Conservation (phyloP, 2,888 invertebrate species). For the Philereme vetulata region DNA sequence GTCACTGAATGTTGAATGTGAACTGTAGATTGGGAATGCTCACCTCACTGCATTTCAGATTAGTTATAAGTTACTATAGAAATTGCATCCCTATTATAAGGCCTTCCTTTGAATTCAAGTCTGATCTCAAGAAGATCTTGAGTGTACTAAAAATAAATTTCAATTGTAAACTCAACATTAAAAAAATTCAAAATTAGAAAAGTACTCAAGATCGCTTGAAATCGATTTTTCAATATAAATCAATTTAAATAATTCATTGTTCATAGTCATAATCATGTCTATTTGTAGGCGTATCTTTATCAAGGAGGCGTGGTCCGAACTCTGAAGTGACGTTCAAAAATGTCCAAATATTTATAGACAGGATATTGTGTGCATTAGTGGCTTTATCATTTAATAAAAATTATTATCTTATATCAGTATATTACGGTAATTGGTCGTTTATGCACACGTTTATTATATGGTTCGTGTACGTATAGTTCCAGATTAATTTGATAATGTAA, state of each 20-base stretch:
- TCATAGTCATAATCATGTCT: not conserved
- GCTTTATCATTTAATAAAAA: not conserved
- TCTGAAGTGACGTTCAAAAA: not conserved
- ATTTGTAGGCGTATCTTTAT: slow-evolving; percentile 1
- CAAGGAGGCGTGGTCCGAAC: slow-evolving; percentile 2
- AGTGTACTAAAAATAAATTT: too few species aligned
- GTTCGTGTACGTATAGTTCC: too few species aligned
- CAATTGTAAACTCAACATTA: too few species aligned
- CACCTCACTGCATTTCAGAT: slow-evolving; percentile 26
- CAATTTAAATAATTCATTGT: too few species aligned
- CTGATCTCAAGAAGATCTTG: too few species aligned
- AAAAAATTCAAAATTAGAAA: too few species aligned
- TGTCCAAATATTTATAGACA: not conserved
- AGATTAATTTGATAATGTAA: not conserved
- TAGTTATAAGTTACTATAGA: slow-evolving; percentile 7
- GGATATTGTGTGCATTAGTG: not conserved
- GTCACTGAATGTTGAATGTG: slow-evolving; percentile 71
- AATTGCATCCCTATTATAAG: not conserved
- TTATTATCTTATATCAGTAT: not conserved
- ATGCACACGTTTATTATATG: not conserved
- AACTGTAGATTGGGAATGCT: slow-evolving; percentile 74
- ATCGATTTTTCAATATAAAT: too few species aligned
- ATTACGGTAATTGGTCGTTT: not conserved
- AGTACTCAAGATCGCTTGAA: too few species aligned
- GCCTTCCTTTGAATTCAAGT: too few species aligned